phyloP scores from a whole-genome alignment of 2,113 vertebrate genomes.

The Pionites leucogaster region DNA sequence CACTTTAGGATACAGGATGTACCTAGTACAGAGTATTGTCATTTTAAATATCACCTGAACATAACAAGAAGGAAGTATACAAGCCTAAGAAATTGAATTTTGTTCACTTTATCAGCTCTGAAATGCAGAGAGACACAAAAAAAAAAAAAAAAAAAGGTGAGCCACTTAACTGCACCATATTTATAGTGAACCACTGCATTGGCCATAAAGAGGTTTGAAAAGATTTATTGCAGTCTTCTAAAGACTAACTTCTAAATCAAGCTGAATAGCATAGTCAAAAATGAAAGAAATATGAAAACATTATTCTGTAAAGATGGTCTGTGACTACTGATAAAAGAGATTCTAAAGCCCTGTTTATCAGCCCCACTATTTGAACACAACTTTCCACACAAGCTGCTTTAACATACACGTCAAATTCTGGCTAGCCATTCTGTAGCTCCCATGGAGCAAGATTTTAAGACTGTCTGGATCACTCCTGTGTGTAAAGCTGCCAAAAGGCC shows the following conservation, averaged over 20 bases:
- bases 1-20: neutral
- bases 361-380: neutral
- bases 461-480: neutral
- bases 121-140: neutral
- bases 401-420: neutral
- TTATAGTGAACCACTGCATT: neutral
- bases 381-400: neutral
- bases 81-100: conserved; percentile 6
- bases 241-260: neutral
- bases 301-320: neutral
- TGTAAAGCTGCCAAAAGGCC: neutral
- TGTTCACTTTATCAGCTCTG: neutral
- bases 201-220: neutral
- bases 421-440: neutral
- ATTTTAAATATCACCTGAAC: neutral
- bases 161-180: neutral
- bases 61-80: neutral
- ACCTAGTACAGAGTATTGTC: neutral
- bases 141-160: neutral
- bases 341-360: neutral
- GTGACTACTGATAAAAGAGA: neutral
- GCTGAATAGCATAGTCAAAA: neutral
- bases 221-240: neutral
- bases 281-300: neutral
- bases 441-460: neutral